These are phyloP conservation scores for Elysia chlorotica DNA, from an alignment of 1,140 invertebrate genomes.

Conservation along the genomic window DNA sequence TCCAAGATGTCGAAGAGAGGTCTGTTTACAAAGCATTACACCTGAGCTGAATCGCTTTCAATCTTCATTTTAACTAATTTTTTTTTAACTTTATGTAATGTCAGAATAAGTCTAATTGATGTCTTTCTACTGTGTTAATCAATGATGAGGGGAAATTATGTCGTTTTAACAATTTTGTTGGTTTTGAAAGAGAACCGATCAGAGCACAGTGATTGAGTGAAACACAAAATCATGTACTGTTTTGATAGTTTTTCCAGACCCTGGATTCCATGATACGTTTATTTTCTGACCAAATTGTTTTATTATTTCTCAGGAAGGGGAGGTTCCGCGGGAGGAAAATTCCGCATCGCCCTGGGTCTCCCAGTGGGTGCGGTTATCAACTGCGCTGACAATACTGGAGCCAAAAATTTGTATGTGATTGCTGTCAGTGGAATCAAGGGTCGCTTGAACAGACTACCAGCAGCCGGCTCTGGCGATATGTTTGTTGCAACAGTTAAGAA, in stretches of 20 bases:
- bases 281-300: no score
- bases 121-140: not conserved
- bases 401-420: slow-evolving; percentile 99
- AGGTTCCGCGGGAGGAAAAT: slow-evolving; percentile 99
- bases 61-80: no score
- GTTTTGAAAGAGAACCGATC: no score
- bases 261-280: no score
- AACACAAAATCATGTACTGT: no score
- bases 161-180: no score
- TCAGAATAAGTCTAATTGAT: no score
- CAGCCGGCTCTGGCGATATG: slow-evolving; percentile 98
- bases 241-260: no score
- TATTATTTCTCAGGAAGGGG: slow-evolving; percentile 94
- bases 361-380: slow-evolving; percentile 99
- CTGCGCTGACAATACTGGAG: slow-evolving; percentile 98
- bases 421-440: slow-evolving; percentile 98
- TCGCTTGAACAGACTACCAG: slow-evolving; percentile 94
- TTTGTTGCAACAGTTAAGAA: slow-evolving; percentile 99
- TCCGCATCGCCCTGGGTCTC: slow-evolving; percentile 97
- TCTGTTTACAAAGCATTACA: no score
- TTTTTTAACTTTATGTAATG: no score
- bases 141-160: not conserved
- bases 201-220: no score
- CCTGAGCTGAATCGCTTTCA: no score
- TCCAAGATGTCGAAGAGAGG: slow-evolving; percentile 64